These are phyloP conservation scores for Limosa lapponica DNA, from an alignment of 2,797 vertebrate species.

Conservation along the genomic window DNA sequence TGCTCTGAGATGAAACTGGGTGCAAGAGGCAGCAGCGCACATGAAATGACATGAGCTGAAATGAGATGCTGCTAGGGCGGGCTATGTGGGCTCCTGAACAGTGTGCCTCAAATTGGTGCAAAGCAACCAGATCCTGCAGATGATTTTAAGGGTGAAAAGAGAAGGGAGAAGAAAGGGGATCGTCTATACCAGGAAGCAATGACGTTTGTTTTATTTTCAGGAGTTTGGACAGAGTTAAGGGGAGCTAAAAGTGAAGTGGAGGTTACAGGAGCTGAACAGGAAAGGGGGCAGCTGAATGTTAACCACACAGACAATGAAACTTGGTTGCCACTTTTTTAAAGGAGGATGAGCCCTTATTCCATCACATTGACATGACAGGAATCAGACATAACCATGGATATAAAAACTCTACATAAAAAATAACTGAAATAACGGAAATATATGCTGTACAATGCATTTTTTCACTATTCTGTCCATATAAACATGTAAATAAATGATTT, in stretches of 20 bases:
- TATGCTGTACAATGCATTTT: neutral
- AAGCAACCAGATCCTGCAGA: fast-evolving
- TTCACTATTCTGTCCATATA: neutral
- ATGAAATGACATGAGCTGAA: neutral
- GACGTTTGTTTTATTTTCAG: neutral
- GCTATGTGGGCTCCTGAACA: neutral
- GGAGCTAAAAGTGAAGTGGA: neutral
- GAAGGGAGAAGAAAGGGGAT: neutral
- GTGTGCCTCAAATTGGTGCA: neutral
- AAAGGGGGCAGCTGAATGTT: neutral
- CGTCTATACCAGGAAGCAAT: neutral
- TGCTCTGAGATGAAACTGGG: neutral
- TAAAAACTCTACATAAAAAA: neutral
- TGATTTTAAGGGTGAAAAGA: neutral
- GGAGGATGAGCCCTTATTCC: neutral
- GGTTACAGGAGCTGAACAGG: neutral
- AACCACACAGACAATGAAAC: neutral
- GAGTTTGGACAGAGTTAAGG: neutral
- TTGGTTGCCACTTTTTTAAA: neutral
- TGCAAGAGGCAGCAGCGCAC: neutral
- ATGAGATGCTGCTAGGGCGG: neutral
- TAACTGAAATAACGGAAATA: neutral
- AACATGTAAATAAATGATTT: neutral
- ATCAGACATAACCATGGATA: neutral
- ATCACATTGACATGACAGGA: neutral